Percentiles rank a stretch among this genome's conserved stretches.
These are phyloP conservation scores for Macropis europaea DNA, from an alignment of 2,888 invertebrate species.

Conservation along the genomic window DNA sequence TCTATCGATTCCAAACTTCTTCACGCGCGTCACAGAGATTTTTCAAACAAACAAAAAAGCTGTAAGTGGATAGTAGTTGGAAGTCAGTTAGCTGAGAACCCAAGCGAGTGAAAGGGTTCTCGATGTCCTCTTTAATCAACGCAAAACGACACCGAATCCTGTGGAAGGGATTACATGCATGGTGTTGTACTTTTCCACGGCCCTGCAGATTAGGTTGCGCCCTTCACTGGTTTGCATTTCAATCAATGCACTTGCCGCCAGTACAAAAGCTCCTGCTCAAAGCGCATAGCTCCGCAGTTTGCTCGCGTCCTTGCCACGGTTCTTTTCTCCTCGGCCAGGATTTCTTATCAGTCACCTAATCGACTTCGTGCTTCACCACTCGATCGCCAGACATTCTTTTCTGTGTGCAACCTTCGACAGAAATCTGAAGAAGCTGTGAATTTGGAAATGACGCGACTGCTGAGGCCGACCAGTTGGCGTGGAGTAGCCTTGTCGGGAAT, in stretches of 20 bases:
- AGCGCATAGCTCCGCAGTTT: constrained; percentile 58
- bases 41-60: too few species aligned
- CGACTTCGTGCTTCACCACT: neutral
- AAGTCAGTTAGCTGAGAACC: constrained; percentile 14
- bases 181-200: constrained; percentile 54
- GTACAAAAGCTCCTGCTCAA: constrained; percentile 64
- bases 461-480: neutral
- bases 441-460: neutral
- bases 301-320: constrained; percentile 34
- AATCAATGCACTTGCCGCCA: constrained; percentile 74
- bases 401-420: too few species aligned
- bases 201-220: constrained; percentile 75
- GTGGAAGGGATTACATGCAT: constrained; percentile 22
- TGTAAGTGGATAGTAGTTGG: neutral
- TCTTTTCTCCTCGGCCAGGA: neutral
- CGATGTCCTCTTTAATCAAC: constrained; percentile 40
- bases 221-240: constrained; percentile 78
- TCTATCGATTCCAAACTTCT: too few species aligned
- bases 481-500: neutral
- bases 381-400: too few species aligned
- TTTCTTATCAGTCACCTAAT: neutral
- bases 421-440: neutral
- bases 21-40: too few species aligned
- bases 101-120: constrained; percentile 22
- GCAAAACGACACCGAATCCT: constrained; percentile 60